Evolutionary conservation across 2,888 invertebrate genomes (phyloP), one percentile per base, ranked within the genome.

Genomic region (Myathropa florea): DNA sequence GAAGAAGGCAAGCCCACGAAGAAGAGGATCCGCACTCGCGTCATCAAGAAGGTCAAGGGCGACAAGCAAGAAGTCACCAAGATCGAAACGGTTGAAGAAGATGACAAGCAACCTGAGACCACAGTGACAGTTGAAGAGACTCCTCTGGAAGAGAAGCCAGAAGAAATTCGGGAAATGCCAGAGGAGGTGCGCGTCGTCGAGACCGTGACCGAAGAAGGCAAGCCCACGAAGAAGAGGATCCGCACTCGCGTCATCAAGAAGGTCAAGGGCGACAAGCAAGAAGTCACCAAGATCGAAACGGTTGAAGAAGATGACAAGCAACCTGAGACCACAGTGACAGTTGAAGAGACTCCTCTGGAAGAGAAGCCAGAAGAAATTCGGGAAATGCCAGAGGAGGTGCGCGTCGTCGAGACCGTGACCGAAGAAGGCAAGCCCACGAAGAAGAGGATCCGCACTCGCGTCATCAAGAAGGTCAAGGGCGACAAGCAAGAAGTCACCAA

Each of bases 321-420:
- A 21, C 55, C 67, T 6, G 67, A 90, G 57, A 91, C 90, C 0
- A 90, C 91, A 3, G 89, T 91, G 26, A 81, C 88, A 10, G 88
- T 93, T 9, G 80, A 83, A 71, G 91, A 93, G 77, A 88, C 83
- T 26, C 78, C 72, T 23, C 28, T 55, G 1, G 57, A 68, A 33
- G 88, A 65, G 10, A 67, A 68, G 18, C 67, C 71, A 6, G 65
- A 88, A 28, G 88, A 90, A 64, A 90, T 91, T 89, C 71, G 33
- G 60, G 60, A 60, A 9, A 71, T 60, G 71, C 60, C 60, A 9
- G 71, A 71, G 21, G 71, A 71, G 60, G 71, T 71, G 39, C 59
- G 60, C n/a, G 60, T 60, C 21, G 39, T 71, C 18, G 71, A 71
- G 21, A 71, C 71, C 0, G 71, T 71, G 10, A 60, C 59, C 3